phyloP scores from a whole-genome alignment of 2,113 vertebrate species.

The Tyto alba region DNA sequence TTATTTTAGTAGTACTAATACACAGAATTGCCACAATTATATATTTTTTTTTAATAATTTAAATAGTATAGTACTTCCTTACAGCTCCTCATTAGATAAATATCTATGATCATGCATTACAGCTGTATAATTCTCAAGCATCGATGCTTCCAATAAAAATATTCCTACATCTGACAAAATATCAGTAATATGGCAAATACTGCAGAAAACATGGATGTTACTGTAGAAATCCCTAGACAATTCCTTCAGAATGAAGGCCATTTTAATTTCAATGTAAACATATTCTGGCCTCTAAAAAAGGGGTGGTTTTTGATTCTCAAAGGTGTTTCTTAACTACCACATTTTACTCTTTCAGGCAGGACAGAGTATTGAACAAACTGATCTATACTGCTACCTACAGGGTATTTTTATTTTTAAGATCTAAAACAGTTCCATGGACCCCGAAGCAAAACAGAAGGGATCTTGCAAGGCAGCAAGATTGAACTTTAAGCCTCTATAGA shows the following conservation, averaged over 20 bases:
- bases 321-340: not conserved
- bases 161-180: not conserved
- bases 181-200: not conserved
- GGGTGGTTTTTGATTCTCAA: not conserved
- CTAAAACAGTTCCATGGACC: not conserved
- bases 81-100: not conserved
- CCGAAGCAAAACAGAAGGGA: not conserved
- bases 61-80: not conserved
- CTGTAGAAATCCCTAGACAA: not conserved
- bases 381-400: not conserved
- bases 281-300: not conserved
- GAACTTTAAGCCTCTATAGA: not conserved
- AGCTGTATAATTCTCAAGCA: not conserved
- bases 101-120: not conserved
- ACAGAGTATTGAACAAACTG: not conserved
- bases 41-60: not conserved
- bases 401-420: not conserved
- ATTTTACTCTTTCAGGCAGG: not conserved
- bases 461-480: not conserved
- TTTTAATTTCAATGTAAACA: not conserved
- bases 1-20: too few relatives aligned
- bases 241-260: not conserved
- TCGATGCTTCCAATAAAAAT: not conserved
- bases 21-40: not conserved
- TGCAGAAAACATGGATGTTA: not conserved